These are phyloP conservation scores for Isotomurus palustris DNA, from an alignment of 2,888 invertebrate genomes.

Conservation along the genomic window DNA sequence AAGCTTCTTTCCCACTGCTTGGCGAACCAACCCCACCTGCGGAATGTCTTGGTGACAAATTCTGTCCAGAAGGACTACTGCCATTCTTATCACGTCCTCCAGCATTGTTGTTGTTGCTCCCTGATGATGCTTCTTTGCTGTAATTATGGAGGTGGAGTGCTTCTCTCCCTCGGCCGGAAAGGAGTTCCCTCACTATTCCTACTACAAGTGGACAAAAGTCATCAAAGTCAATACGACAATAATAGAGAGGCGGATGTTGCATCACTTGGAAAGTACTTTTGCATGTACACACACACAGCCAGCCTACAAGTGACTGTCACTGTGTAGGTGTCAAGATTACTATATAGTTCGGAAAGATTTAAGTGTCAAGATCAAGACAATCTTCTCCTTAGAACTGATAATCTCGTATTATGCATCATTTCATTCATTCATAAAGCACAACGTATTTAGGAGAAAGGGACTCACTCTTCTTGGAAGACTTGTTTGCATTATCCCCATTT, in stretches of 20 bases:
- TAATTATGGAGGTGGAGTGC: background rate
- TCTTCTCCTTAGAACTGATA: too few relatives aligned
- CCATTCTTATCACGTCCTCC: too few relatives aligned
- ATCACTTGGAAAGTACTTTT: too few relatives aligned
- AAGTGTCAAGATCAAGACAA: too few relatives aligned
- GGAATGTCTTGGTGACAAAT: background rate
- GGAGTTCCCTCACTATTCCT: conserved; percentile 35
- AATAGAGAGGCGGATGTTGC: too few relatives aligned
- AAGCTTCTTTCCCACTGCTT: conserved; percentile 1
- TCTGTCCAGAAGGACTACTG: background rate
- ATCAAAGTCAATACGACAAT: background rate
- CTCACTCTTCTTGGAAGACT: conserved; percentile 44
- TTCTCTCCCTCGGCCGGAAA: conserved; percentile 28
- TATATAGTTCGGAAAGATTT: too few relatives aligned
- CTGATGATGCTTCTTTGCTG: background rate
- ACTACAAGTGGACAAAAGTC: conserved; percentile 1
- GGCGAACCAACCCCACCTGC: too few relatives aligned
- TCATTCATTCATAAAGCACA: too few relatives aligned
- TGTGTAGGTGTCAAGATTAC: too few relatives aligned
- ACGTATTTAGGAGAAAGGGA: background rate
- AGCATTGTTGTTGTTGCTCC: conserved; percentile 10
- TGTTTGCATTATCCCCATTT: conserved; percentile 32
- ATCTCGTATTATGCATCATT: too few relatives aligned
- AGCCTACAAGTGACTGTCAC: too few relatives aligned
- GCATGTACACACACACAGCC: too few relatives aligned